Base-by-base conservation (phyloP, 1,140 invertebrate species). In the Asbolus verrucosus region DNA sequence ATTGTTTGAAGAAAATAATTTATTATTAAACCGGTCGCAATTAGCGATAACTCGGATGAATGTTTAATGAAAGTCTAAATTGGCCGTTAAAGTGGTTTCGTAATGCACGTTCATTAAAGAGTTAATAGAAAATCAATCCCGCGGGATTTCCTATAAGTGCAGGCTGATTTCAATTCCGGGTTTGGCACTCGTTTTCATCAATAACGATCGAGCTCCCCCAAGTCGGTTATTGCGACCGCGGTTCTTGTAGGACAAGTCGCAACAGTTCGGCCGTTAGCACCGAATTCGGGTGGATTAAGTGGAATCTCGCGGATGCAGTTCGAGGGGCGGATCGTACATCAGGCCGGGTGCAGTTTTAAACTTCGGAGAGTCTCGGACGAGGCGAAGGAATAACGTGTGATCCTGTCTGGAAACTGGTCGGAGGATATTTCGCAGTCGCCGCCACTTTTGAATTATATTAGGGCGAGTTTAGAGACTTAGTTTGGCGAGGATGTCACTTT, bases 31-130 rank as follows among this genome's bases (percentile, higher is more conserved):
- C 46, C 19, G 19, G 21, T 19, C 11, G 18, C 46, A 3, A 54
- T 11, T 6, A n/a, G n/a, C n/a, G n/a, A n/a, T n/a, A n/a, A n/a
- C 9, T 21, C 4, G 21, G 14, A 54, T 54, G 27, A 54, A 54
- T 54, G 14, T 54, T 54, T 54, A 54, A 54, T 54, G 46, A 54
- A 54, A 54, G 46, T 54, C 27, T 31, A 54, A 27, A 54, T 54
- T 54, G 46, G 18, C 18, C 46, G 46, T 54, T 27, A 46, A 27
- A 54, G 46, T 54, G 46, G 46, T 27, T 27, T 27, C 46, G 41
- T 27, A 54, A 27, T 54, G 46, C 21, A 54, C 46, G 13, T 54
- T 54, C 24, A 54, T 54, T 54, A 54, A 30, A 21, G 18, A 19
- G 46, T 11, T 54, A 54, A 54, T 54, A 54, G 46, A 27, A 54